Evolutionary conservation across 1,140 invertebrate species (phyloP), one percentile per base, ranked within the genome.

Genomic region (Euschistus heros): DNA sequence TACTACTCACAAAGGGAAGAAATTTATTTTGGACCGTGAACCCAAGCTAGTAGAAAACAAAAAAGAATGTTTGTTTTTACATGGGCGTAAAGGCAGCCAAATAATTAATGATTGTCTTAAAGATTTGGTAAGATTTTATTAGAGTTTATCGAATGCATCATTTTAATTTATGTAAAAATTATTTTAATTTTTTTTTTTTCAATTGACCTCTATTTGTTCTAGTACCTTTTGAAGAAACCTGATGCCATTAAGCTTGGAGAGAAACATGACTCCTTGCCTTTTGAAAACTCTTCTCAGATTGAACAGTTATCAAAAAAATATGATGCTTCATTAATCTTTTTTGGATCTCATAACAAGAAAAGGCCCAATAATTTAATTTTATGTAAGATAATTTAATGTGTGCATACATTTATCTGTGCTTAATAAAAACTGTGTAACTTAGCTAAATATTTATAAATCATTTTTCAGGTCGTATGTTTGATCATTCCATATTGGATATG

Each of bases 401-500:
- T 33, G 44, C 15, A 22, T 30, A 6, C 7, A 15, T 22, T 22
- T 17, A 37, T 42, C 2, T 27, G 2, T 47, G 46, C 13, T 4
- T n/a, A 4, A 6, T 15, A 57, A 6, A 20, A 6, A 24, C 54
- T 57, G 20, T 57, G 26, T 24, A 57, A 57, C 13, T 4, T 24
- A 15, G 2, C 4, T 57, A 4, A 24, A 57, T 24, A 20, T 22
- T 2, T 57, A 4, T 4, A 2, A 2, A 57, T 57, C 15, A 22
- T 57, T 57, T 57, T 74, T 10, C 69, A 81, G 84, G 85, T 2
- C 80, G 97, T 69, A 87, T 90, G 70, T 98, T 87, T 78, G 91
- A 99, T 76, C 81, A 89, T 71, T 86, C 88, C 57, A 75, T 99
- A 27, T 77, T 98, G 47, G 97, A 99, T 74, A 97, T 99, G 92